Evolutionary conservation across 2,888 invertebrate genomes (phyloP), one percentile per base, ranked within the genome.

Genomic region (Vanessa cardui): DNA sequence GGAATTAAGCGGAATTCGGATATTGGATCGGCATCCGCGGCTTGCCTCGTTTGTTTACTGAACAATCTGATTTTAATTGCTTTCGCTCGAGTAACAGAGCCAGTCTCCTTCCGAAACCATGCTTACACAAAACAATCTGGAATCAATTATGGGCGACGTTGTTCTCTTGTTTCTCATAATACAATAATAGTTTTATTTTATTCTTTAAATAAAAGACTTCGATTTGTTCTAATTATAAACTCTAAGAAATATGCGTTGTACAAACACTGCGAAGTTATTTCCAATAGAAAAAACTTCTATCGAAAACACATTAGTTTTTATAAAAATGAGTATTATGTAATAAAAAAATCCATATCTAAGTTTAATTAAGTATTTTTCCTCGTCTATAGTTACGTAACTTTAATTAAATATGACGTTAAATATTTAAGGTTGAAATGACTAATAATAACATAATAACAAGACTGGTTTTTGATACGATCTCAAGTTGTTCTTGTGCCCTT

Each of bases 11-110:
- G 64, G 64, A 70, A 88, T 89, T 89, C 84, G 87, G 87, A 88
- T 90, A 88, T 89, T 87, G 87, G 87, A 86, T 88, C 83, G 85
- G 85, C 85, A 83, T 83, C 82, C 82, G 80, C 74, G 76, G 78
- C 75, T 73, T 71, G 66, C 66, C 47, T 70, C 72, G 79, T 81
- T 81, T 86, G 86, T 88, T 86, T 88, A 84, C 84, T 77, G 82
- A 85, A 83, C 86, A 83, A 85, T 87, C 87, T 85, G 82, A 81
- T 85, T 87, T 88, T 88, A 89, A 90, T 89, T 89, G 86, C 81
- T 88, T 87, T 83, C 72, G 76, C 74, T 78, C 74, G 67, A 60
- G 54, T 39, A n/a, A 33, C 56, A 18, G 21, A 44, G 45, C 33
- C 52, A 52, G 20, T 65, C 54, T n/a, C 31, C 66, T 66, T 56